Evolutionary conservation across 2,888 invertebrate genomes (phyloP), one percentile per base, ranked within the genome.

Genomic region (Augochlorella aurata): DNA sequence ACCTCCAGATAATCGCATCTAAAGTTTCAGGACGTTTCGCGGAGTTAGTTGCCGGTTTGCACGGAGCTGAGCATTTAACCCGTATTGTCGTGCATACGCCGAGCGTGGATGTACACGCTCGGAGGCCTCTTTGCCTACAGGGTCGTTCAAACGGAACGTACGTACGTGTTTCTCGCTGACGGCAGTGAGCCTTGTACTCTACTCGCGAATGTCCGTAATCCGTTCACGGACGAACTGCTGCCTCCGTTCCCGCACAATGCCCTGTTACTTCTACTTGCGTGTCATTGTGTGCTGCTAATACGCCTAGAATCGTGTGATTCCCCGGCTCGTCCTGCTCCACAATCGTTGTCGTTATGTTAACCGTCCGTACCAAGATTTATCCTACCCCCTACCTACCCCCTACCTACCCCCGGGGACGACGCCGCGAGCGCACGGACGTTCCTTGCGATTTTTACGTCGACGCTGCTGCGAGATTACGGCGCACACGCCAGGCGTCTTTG

Each of bases 1-100:
- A 93, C 92, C 93, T 92, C 90, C 91, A 91, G 93, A 93, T 93
- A 93, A 93, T 93, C 92, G 93, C 90, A 92, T 92, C 88, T 92
- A 93, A 93, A 93, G 92, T 93, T 93, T 93, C 90, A 89, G 91
- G 91, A 91, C 92, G 90, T 93, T 93, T 92, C 93, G 89, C 89
- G 91, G 90, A 92, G 92, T 93, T 92, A 91, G 93, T 92, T 89
- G 90, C 90, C 87, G 91, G 91, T 91, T 90, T 90, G 89, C 85
- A 85, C 79, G 89, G 88, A 91, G 90, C 89, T 91, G 91, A 92
- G 91, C 90, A 92, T 93, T 93, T 93, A 93, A 90, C 93, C 93
- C 93, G 92, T 92, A 93, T 93, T 93, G 93, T 93, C 93, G 90
- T 90, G 90, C 90, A 91, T 92, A 89, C 89, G 89, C 87, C 84